phyloP scores from a whole-genome alignment of 2,797 vertebrate genomes.

The Micrastur ruficollis region DNA sequence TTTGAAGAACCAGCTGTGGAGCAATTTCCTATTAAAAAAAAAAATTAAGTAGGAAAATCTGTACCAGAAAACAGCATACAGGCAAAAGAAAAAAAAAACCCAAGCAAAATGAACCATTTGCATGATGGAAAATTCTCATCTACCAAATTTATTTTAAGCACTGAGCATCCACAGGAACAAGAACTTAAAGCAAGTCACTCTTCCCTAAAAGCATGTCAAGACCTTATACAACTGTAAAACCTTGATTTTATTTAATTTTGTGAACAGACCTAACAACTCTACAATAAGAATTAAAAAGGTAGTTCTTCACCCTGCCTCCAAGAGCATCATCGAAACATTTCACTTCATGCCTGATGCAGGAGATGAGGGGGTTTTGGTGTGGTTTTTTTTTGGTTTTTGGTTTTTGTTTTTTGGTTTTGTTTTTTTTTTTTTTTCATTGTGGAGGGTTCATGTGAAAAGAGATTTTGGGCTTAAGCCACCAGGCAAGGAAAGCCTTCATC shows the following conservation, averaged over 20 bases:
- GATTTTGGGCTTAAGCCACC: neutral
- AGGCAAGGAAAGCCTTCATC: neutral
- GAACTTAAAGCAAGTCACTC: neutral
- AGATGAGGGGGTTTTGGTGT: neutral
- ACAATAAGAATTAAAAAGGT: neutral
- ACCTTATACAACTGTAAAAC: neutral
- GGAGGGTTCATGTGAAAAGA: neutral
- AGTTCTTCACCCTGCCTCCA: neutral
- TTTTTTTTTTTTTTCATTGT: neutral
- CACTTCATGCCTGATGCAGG: neutral
- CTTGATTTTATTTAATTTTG: neutral
- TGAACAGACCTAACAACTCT: neutral
- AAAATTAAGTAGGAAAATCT: neutral
- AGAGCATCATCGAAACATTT: neutral
- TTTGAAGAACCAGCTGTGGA: neutral
- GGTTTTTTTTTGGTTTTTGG: neutral
- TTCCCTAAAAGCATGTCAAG: neutral
- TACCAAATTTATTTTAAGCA: neutral
- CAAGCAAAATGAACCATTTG: neutral
- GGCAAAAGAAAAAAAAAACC: neutral
- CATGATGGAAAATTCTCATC: neutral
- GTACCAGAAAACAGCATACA: neutral
- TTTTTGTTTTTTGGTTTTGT: too few relatives aligned
- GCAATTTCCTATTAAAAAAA: neutral
- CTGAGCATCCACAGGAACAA: constrained; percentile 22